Evolutionary conservation across 2,888 invertebrate genomes (phyloP).

Genomic region (Coronaproctus castanopsis): DNA sequence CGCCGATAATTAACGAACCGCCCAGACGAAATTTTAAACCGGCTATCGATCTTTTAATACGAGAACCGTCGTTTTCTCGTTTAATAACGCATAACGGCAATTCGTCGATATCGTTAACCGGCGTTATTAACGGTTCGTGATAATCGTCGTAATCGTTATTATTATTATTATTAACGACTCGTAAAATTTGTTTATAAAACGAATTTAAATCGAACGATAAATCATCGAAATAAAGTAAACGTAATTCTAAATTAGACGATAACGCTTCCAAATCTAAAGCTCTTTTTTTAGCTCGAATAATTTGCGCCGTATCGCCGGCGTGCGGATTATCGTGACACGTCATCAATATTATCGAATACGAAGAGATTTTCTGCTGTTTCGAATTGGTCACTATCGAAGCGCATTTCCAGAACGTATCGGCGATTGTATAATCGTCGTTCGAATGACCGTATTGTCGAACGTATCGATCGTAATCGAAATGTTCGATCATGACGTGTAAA

Average conservation of each 20-base stretch:
- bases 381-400: conserved; percentile 10
- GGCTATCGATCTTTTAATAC: conserved; percentile 8
- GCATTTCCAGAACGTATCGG: conserved; percentile 13
- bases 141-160: not conserved
- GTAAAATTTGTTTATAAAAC: conserved; percentile 13
- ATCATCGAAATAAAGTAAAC: conserved; percentile 11
- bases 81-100: conserved; percentile 7
- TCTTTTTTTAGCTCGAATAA: conserved; percentile 12
- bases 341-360: conserved; percentile 11
- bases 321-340: conserved; percentile 15
- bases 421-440: conserved; percentile 9
- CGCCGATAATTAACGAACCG: conserved; percentile 4
- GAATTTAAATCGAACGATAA: conserved; percentile 9
- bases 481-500: conserved; percentile 4
- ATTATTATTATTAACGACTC: not conserved
- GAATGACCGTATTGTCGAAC: conserved; percentile 3
- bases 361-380: conserved; percentile 8
- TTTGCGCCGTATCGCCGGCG: not conserved
- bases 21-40: conserved; percentile 9
- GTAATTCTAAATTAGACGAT: conserved; percentile 12
- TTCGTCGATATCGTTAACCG: conserved; percentile 8
- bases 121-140: not conserved
- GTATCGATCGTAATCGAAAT: not conserved
- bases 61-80: conserved; percentile 7
- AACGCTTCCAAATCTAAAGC: conserved; percentile 13